Percentiles rank a stretch among this genome's conserved stretches.
Evolutionary conservation across 2,888 invertebrate species (phyloP).

Genomic region (Andrena praecox): DNA sequence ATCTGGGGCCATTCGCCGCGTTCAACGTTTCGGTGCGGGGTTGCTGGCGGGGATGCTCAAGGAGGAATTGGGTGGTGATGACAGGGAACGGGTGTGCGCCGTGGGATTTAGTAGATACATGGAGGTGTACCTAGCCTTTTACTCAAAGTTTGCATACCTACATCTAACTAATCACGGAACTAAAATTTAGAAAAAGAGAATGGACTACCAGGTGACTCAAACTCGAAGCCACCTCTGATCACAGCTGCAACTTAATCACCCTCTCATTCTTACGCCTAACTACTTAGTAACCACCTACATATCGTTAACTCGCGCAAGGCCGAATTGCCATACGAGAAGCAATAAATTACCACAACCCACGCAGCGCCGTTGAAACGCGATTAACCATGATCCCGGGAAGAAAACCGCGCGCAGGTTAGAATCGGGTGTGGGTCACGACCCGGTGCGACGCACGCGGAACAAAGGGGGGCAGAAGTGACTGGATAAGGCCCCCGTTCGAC

Average conservation of each 20-base stretch:
- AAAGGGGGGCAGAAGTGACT: constrained; percentile 37
- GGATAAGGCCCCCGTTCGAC: background rate
- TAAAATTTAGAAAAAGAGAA: no score
- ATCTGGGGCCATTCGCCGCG: background rate
- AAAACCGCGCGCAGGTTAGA: constrained; percentile 11
- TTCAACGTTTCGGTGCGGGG: background rate
- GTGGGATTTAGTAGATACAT: no score
- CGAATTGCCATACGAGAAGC: background rate
- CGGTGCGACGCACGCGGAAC: constrained; percentile 33
- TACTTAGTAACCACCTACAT: no score
- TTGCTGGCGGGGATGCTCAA: background rate
- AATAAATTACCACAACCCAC: background rate
- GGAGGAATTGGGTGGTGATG: no score
- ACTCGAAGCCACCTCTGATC: no score
- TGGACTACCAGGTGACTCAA: no score
- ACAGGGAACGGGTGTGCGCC: no score
- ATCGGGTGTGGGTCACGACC: constrained; percentile 24
- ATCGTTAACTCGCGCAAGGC: constrained; percentile 1
- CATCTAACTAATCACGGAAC: no score
- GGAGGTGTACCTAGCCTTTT: no score
- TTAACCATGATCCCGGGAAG: constrained; percentile 25
- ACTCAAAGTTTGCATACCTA: no score
- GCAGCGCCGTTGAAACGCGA: background rate
- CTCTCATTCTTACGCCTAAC: no score
- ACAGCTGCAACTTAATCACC: no score